Base-by-base conservation (phyloP, 2,113 vertebrate genomes). In the Athene cunicularia region DNA sequence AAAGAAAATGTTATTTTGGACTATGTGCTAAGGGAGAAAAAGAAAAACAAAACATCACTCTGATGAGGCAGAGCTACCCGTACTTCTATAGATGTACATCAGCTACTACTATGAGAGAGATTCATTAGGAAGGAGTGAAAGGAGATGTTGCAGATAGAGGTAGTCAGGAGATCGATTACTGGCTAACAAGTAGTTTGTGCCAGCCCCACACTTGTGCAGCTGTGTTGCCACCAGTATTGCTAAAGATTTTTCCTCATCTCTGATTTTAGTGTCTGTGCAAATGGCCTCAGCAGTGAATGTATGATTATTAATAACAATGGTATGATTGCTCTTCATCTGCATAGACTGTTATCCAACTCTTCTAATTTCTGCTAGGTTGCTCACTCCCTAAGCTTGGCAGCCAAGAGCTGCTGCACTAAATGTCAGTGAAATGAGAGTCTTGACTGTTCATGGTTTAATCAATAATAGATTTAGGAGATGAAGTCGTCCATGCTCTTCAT, bases 391-490 rank as follows among this genome's bases (percentile, higher is more conserved):
- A 64, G 75, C 95, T 96, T 95, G 82, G 90, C 93, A 97, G 96
- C 94, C 93, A 90, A 97, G 97, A 95, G 91, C 84, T 76, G 26
- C 91, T 90, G 97, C 96, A 94, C 96, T 97, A 97, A 98, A 98
- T 24, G 10, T 96, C 93, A 85, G 94, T 94, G 95, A 97, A 96
- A 96, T 86, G 80, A 94, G 87, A 93, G 75, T 66, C 96, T 90
- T 97, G 97, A 97, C 47, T 70, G 83, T 76, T 91, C 94, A 88
- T 95, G 95, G 93, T 93, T 97, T 96, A 97, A 97, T 98, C 98
- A 97, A 96, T 98, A 98, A 97, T 96, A 95, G 96, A 98, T 98
- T 97, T 97, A 96, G 87, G 86, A 97, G 90, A 97, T 95, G 95
- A 94, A 96, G 47, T 50, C 5, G 2, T 77, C 95, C 32, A 2